phyloP scores from a whole-genome alignment of 2,888 invertebrate genomes.

The Meghimatium bilineatum region DNA sequence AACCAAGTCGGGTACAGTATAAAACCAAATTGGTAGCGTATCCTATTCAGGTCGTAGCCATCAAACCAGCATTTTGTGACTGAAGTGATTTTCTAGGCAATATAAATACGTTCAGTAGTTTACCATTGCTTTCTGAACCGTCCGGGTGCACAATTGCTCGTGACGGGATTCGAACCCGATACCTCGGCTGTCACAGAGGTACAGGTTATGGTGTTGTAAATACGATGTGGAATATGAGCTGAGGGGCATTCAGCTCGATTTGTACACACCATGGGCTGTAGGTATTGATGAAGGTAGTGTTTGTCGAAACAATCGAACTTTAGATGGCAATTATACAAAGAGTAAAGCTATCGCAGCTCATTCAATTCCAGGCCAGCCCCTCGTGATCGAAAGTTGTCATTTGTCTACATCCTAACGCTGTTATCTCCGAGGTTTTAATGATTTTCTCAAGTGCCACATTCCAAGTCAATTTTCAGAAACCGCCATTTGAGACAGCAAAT shows the following conservation, averaged over 20 bases:
- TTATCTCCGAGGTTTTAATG: neutral
- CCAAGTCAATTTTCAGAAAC: neutral
- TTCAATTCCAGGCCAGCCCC: neutral
- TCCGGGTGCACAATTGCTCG: no score
- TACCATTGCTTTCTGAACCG: no score
- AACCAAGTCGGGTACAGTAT: no score
- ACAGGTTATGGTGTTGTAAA: neutral
- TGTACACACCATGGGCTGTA: neutral
- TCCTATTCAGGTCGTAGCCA: no score
- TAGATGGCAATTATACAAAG: neutral
- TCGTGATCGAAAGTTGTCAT: neutral
- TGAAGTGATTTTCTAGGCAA: no score
- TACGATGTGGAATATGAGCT: neutral
- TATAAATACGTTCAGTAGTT: no score
- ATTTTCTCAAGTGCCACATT: neutral
- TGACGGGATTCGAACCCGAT: no score
- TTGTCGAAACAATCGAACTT: neutral
- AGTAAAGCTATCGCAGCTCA: neutral
- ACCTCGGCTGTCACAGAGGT: no score
- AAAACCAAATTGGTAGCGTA: no score
- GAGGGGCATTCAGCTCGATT: neutral
- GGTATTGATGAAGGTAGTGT: neutral
- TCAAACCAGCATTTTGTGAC: no score
- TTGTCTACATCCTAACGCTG: neutral
- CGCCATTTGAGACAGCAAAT: neutral